Percentiles rank a stretch among this genome's conserved stretches.
These are phyloP conservation scores for Tipula unca DNA, from an alignment of 2,888 invertebrate species.

Conservation along the genomic window DNA sequence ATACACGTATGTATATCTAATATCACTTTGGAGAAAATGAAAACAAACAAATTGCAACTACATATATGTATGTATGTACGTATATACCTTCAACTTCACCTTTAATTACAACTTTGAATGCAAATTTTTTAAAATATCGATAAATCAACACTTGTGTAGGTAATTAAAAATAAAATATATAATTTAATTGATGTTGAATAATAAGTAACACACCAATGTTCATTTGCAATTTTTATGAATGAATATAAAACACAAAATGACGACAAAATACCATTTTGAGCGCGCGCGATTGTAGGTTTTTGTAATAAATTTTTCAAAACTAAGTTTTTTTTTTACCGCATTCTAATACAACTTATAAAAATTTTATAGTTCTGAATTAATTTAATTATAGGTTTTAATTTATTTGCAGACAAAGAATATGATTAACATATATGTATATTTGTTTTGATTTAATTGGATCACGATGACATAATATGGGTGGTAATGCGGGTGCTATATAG, in stretches of 20 bases:
- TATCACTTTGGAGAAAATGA: no score
- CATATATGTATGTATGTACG: no score
- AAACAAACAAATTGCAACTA: no score
- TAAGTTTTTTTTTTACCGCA: not conserved
- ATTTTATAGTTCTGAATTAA: not conserved
- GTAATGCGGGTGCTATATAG: no score
- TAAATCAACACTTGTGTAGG: not conserved
- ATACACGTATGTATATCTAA: no score
- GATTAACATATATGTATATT: not conserved
- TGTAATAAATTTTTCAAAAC: not conserved
- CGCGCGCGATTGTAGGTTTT: not conserved
- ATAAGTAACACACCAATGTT: not conserved
- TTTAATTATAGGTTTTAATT: not conserved
- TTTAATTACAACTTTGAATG: not conserved
- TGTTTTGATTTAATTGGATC: not conserved
- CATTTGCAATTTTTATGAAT: not conserved
- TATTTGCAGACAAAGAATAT: not conserved
- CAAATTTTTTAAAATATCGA: not conserved
- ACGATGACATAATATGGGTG: not conserved
- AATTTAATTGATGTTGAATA: not conserved
- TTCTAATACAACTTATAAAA: not conserved
- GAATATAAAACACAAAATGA: not conserved
- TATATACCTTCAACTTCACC: not conserved
- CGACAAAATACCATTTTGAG: not conserved
- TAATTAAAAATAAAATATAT: not conserved